These are phyloP conservation scores for Eucriotettix oculatus DNA, from an alignment of 2,888 invertebrate genomes.

Conservation along the genomic window DNA sequence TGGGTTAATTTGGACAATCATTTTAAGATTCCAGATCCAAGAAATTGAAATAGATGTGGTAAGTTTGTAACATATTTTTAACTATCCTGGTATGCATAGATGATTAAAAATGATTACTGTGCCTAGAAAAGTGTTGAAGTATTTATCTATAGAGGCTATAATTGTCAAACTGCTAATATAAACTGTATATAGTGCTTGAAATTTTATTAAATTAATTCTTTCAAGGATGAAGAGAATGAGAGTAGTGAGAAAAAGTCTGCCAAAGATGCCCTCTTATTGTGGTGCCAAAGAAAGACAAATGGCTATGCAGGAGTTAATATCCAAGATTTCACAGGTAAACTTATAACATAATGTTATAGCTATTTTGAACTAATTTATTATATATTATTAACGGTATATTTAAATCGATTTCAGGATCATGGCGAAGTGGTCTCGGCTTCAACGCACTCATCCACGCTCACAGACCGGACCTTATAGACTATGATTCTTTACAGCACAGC, in stretches of 20 bases:
- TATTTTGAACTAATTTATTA: not conserved
- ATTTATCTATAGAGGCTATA: too few species aligned
- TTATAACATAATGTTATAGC: not conserved
- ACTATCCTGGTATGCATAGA: not conserved
- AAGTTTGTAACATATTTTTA: slow-evolving; percentile 24
- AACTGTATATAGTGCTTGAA: too few species aligned
- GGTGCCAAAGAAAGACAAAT: slow-evolving; percentile 97
- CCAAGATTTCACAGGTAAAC: slow-evolving; percentile 57
- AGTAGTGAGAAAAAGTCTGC: slow-evolving; percentile 97
- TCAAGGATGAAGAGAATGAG: slow-evolving; percentile 92
- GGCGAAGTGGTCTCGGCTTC: slow-evolving; percentile 94
- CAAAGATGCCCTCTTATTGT: slow-evolving; percentile 91
- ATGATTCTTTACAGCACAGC: slow-evolving; percentile 56
- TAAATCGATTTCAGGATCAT: slow-evolving; percentile 46
- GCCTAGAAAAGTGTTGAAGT: not conserved
- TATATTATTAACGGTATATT: not conserved
- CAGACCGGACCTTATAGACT: slow-evolving; percentile 88
- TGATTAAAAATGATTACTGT: not conserved
- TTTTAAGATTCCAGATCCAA: slow-evolving; percentile 96
- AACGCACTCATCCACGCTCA: slow-evolving; percentile 97
- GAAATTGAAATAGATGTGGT: slow-evolving; percentile 95
- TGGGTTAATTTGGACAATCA: slow-evolving; percentile 98
- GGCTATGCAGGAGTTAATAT: slow-evolving; percentile 84
- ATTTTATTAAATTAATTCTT: slow-evolving; percentile 9
- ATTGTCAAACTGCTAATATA: too few species aligned